Evolutionary conservation across 2,888 invertebrate species (phyloP), one percentile per base, ranked within the genome.

Genomic region (Pyralis farinalis): DNA sequence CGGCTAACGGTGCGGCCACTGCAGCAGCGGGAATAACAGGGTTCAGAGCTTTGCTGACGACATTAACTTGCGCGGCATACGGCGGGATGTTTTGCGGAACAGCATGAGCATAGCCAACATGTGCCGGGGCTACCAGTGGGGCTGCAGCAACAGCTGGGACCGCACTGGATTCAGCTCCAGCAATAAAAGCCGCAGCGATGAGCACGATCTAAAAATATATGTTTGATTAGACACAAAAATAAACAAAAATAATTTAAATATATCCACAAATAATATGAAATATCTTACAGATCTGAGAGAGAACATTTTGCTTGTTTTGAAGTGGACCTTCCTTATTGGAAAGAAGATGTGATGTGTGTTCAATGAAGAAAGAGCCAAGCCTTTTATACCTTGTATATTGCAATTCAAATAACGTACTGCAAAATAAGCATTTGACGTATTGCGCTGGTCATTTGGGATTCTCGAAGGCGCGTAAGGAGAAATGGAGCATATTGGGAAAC

Each of bases 61-160:
- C 84, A 69, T 83, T 92, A 43, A 92, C 74, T 68, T 92, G 91
- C 1, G 91, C 89, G 1, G 92, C 91, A 53, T 90, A 92, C 1
- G 93, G 93, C 34, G 91, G 90, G 31, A 92, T 81, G 51, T 92
- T 92, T 50, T 92, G 91, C 0, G 93, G 93, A 12, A 92, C 85
- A 9, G 91, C 90, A 54, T 86, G 90, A 41, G 79, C 82, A 52
- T 92, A 92, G 9, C 91, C 91, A 16, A 91, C 64, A 1, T 91
- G 90, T 11, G 91, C 87, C n/a, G 91, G 90, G 7, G 91, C 83
- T 6, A 90, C 67, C 1, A 92, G 53, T 0, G 85, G 84, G 8
- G 88, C 81, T 11, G 84, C 74, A 32, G 62, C 63, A 1, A 66
- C 67, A 10, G 78, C 71, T 34, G 77, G 71, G 9, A 83, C 72